Base-by-base conservation (phyloP, 2,113 vertebrate genomes). In the Labrus mixtus region DNA sequence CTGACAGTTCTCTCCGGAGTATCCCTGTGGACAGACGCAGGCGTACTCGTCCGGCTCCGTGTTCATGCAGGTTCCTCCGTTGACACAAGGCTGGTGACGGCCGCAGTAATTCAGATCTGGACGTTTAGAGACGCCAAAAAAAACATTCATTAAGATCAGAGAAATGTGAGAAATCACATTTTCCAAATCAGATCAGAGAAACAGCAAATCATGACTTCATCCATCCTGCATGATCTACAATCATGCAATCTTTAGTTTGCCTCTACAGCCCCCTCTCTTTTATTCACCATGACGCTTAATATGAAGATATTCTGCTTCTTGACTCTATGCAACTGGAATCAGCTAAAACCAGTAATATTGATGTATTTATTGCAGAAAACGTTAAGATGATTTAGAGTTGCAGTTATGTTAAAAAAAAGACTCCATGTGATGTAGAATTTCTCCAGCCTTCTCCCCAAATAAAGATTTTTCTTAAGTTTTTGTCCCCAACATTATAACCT, bases 21-120 rank as follows among this genome's bases (percentile, higher is more conserved):
- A 99, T 78, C 98, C 96, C 0, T 95, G 96, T 0, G 96, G 96
- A 93, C 98, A 99, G 75, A 94, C 93, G 4, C 98, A 99, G 78
- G 89, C 86, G 79, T 97, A 99, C 76, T 96, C 95, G 0, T 97
- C 96, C 0, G 98, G 98, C 73, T 99, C 97, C 0, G 95, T 97
- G 56, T 99, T 99, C 95, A 96, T 96, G 73, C 98, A 99, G 2
- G 97, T 99, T 10, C 97, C 98, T 7, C 97, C 96, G 0, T 99
- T 98, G 73, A 95, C 53, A 51, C 98, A 99, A 0, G 97, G 98
- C 61, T 95, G 96, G 85, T 99, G 96, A 39, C 93, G 97, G 39
- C 98, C 98, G 13, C 98, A 99, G 92, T 98, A 98, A 81, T 99
- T 99, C 83, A 99, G 93, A 93, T 99, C 97, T 99, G 83, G 8